phyloP scores from a whole-genome alignment of 2,888 invertebrate genomes.

The Phania funesta region DNA sequence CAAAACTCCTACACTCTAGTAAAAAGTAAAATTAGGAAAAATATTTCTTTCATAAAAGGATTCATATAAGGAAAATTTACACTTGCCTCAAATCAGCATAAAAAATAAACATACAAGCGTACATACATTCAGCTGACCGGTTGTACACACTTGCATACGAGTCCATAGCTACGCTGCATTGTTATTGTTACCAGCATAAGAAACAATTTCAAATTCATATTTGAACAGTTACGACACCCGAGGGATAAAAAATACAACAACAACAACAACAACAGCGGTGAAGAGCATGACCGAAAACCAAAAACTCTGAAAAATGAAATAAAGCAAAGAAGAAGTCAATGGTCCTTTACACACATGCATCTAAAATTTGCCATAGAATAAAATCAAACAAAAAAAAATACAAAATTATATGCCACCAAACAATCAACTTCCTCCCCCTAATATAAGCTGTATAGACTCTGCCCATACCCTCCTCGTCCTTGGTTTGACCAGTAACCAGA shows the following conservation, averaged over 20 bases:
- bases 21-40: neutral
- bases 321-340: constrained; percentile 62
- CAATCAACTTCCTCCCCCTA: constrained; percentile 15
- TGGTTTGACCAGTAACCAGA: constrained; percentile 43
- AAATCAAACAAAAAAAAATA: constrained; percentile 36
- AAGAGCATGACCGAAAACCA: constrained; percentile 21
- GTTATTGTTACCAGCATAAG: constrained; percentile 52
- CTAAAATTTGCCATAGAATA: constrained; percentile 25
- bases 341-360: constrained; percentile 40
- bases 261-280: constrained; percentile 61
- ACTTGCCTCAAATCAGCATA: neutral
- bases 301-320: constrained; percentile 43
- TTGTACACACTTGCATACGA: neutral
- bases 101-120: neutral
- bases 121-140: constrained; percentile 12
- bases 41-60: constrained; percentile 2
- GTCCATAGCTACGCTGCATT: no score
- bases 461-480: neutral
- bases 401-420: constrained; percentile 32
- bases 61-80: constrained; percentile 20
- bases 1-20: constrained; percentile 46
- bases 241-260: constrained; percentile 72
- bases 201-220: constrained; percentile 80
- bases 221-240: constrained; percentile 79
- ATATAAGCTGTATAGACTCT: neutral